phyloP scores from a whole-genome alignment of 2,113 vertebrate genomes.

The Thalassoma bifasciatum region DNA sequence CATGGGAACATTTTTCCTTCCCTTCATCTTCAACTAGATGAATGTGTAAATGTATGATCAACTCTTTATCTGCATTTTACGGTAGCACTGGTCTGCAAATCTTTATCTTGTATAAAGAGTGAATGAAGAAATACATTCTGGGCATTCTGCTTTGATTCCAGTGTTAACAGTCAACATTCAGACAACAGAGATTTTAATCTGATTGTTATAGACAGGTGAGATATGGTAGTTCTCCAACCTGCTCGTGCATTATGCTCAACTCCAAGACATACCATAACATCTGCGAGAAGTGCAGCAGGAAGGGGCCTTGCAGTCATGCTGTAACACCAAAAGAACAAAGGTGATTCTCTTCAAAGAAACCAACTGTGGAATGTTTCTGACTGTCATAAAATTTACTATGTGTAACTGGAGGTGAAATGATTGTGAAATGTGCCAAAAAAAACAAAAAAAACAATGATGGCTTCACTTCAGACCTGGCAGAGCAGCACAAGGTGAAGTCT shows the following conservation, averaged over 20 bases:
- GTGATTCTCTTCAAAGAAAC: neutral
- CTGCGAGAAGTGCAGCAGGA: neutral
- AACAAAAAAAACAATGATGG: neutral
- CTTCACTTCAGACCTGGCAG: neutral
- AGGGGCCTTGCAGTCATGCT: neutral
- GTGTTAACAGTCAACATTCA: neutral
- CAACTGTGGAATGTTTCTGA: neutral
- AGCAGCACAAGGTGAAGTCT: neutral
- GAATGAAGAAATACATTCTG: neutral
- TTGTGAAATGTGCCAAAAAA: neutral
- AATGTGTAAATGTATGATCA: neutral
- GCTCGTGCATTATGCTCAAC: neutral
- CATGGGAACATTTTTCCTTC: neutral
- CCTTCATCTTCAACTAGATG: neutral
- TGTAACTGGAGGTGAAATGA: neutral
- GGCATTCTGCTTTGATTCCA: neutral
- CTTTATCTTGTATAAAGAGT: too few species aligned
- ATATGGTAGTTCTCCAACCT: neutral
- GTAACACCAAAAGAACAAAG: neutral
- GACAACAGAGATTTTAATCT: conserved; percentile 1
- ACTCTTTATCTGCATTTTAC: neutral
- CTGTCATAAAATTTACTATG: neutral
- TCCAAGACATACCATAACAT: neutral
- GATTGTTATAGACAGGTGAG: neutral
- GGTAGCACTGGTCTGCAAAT: neutral